Conservation (phyloP, 2,888 invertebrate genomes). For the Salpingus planirostris region DNA sequence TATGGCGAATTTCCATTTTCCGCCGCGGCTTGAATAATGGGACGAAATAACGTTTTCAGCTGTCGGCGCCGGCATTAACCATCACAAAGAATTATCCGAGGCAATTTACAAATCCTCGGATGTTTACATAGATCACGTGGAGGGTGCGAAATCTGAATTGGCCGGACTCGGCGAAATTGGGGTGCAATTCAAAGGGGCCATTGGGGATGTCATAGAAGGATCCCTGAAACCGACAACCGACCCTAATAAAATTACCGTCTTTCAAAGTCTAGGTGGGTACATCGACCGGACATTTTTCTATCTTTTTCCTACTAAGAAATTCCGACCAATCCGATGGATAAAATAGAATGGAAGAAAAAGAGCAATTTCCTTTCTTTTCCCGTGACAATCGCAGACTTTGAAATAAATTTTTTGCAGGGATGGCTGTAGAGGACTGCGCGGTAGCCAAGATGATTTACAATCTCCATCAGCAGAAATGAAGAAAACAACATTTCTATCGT, state of each 20-base stretch:
- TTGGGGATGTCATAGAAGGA: slow-evolving; percentile 47
- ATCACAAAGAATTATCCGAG: slow-evolving; percentile 46
- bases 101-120: slow-evolving; percentile 44
- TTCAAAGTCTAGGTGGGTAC: slow-evolving; percentile 53
- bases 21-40: too few relatives aligned
- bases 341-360: too few relatives aligned
- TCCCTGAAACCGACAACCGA: slow-evolving; percentile 28
- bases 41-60: slow-evolving; percentile 37
- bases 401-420: too few relatives aligned
- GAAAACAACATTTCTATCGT: background rate
- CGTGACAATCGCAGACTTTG: too few relatives aligned
- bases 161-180: slow-evolving; percentile 42
- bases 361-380: too few relatives aligned
- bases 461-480: slow-evolving; percentile 1
- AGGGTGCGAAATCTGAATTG: slow-evolving; percentile 46
- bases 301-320: too few relatives aligned
- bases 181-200: slow-evolving; percentile 46
- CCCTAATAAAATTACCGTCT: slow-evolving; percentile 44
- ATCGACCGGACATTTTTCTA: too few relatives aligned
- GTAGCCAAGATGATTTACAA: slow-evolving; percentile 48
- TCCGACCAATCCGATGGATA: too few relatives aligned
- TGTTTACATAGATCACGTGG: slow-evolving; percentile 49
- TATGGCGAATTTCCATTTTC: too few relatives aligned
- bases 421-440: slow-evolving; percentile 53
- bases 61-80: slow-evolving; percentile 48